A percentile compares a stretch with the other conserved stretches of the same genome.
phyloP scores from a whole-genome alignment of 2,888 invertebrate genomes.

The Hydrotaea cyrtoneurina region DNA sequence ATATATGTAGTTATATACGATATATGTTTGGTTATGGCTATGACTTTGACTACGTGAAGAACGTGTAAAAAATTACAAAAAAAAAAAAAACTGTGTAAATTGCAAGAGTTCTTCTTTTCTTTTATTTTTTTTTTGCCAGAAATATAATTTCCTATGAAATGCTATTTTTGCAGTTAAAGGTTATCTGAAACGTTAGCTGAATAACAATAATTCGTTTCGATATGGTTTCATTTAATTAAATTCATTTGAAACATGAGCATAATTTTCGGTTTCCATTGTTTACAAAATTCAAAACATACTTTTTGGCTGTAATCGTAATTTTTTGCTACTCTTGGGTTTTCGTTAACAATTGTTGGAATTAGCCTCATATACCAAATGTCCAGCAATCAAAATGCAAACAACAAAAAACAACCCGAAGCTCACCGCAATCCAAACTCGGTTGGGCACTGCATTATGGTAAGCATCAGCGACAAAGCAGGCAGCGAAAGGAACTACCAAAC shows the following conservation, averaged over 20 bases:
- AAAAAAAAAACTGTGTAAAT: too few relatives aligned
- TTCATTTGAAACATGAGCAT: conserved; percentile 14
- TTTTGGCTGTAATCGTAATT: not conserved
- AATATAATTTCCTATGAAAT: not conserved
- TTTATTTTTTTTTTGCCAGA: not conserved
- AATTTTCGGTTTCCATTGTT: not conserved
- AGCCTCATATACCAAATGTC: not conserved
- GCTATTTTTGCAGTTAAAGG: not conserved
- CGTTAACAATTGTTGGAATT: conserved; percentile 4
- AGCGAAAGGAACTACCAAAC: not conserved
- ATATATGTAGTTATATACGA: too few relatives aligned
- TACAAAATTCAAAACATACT: conserved; percentile 4
- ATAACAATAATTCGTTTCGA: not conserved
- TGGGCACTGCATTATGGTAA: not conserved
- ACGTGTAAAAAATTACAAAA: not conserved
- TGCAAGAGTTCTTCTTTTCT: too few relatives aligned
- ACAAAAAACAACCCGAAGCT: not conserved
- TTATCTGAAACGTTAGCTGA: not conserved
- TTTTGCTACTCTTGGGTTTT: not conserved
- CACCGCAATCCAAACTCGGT: not conserved
- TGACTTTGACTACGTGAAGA: not conserved
- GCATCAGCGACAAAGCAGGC: not conserved
- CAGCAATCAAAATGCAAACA: conserved; percentile 22
- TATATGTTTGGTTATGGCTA: not conserved
- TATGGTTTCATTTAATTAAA: conserved; percentile 13